phyloP scores from a whole-genome alignment of 2,888 invertebrate species.

The Drosophila lacicola region DNA sequence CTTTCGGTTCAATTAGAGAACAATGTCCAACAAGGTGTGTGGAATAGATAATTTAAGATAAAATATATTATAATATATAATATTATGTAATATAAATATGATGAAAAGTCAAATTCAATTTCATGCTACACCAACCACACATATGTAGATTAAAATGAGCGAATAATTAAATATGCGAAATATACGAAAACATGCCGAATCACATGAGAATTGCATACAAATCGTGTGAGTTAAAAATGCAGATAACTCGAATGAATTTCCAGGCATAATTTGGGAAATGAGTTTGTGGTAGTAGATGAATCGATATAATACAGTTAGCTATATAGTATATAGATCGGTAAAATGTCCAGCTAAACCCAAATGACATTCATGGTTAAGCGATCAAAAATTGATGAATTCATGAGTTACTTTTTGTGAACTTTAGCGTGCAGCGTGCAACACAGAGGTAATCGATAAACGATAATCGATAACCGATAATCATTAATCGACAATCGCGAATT shows the following conservation, averaged over 20 bases:
- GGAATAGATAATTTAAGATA: too few species aligned
- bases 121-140: background rate
- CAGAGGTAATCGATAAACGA: background rate
- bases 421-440: conserved; percentile 1
- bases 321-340: background rate
- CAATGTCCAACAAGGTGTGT: too few species aligned
- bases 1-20: too few species aligned
- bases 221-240: background rate
- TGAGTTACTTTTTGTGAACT: background rate
- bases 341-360: too few species aligned
- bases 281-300: background rate
- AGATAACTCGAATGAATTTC: background rate
- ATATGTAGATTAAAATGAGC: background rate
- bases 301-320: background rate
- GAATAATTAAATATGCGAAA: background rate
- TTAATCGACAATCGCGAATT: too few species aligned
- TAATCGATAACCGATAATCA: background rate
- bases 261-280: background rate
- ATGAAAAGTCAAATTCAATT: background rate
- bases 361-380: too few species aligned
- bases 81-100: background rate
- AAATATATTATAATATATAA: background rate
- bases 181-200: conserved; percentile 1
- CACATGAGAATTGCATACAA: background rate
- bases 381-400: background rate